Base-by-base conservation (phyloP, 1,140 invertebrate species). In the Tribolium madens region DNA sequence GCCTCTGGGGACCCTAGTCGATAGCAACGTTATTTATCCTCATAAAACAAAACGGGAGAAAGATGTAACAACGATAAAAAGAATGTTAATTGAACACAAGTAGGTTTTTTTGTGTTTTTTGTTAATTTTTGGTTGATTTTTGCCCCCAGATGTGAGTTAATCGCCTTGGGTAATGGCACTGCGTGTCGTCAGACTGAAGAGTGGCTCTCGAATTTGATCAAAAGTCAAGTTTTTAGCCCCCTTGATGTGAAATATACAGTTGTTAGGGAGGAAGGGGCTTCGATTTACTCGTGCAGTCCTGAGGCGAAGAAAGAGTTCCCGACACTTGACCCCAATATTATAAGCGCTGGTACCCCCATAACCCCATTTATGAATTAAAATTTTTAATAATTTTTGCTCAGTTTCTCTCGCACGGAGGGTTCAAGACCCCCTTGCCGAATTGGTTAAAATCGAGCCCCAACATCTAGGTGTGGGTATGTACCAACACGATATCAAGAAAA, bases 401-500 rank as follows among this genome's bases (percentile, higher is more conserved):
- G 91, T 97, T 72, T 97, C 96, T 1, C 92, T 98, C 79, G 95
- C 95, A 0, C 89, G 95, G 82, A 88, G 96, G 81, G 87, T 97
- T 0, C 92, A 96, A 84, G 96, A 98, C 87, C 96, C 96, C 3
- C 84, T 98, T 36, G 92, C 93, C 42, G 96, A 98, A 87, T 89
- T 96, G 73, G 95, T 98, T 0, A 98, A 98, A 88, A 92, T 98
- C 26, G 95, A 97, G 77, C 95, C 96, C 0, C 94, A 95, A 83
- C 93, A 97, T 84, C 87, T 98, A 75, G 96, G 96, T 10, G 93
- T 95, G 3, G 96, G 96, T 36, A 94, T 97, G 91, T 98, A 98
- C 84, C 94, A 98, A 86, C 96, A 97, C 84, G 96, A 98, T 85
- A 87, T 97, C 7, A 89, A 93, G 0, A 91, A 94, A 75, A 94